phyloP scores from a whole-genome alignment of 2,888 invertebrate genomes.

The Cheilosia grossa region DNA sequence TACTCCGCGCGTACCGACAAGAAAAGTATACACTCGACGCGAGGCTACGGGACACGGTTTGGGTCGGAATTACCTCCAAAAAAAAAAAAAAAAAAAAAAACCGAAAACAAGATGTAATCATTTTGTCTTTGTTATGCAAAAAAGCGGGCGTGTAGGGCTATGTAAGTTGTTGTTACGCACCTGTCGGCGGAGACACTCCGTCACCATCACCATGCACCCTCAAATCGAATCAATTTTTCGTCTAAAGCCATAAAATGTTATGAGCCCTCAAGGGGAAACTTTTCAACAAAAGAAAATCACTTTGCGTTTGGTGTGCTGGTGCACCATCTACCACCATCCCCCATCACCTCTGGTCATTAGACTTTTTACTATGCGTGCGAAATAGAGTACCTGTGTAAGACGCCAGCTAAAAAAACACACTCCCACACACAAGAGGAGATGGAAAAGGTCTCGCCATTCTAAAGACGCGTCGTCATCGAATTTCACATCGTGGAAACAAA shows the following conservation, averaged over 20 bases:
- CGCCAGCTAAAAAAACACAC: conserved; percentile 11
- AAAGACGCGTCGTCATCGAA: conserved; percentile 57
- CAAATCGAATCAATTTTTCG: conserved; percentile 72
- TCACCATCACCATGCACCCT: conserved; percentile 34
- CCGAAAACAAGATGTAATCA: conserved; percentile 72
- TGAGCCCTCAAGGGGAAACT: conserved; percentile 56
- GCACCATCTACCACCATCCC: conserved; percentile 6
- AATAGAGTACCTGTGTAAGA: conserved; percentile 36
- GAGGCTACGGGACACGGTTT: background rate
- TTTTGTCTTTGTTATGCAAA: conserved; percentile 73
- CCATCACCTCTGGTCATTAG: conserved; percentile 37
- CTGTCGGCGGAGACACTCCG: conserved; percentile 45
- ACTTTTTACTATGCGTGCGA: conserved; percentile 26
- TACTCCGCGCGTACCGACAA: conserved; percentile 31
- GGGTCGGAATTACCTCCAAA: conserved; percentile 48
- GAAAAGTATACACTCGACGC: conserved; percentile 38
- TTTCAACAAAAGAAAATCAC: conserved; percentile 67
- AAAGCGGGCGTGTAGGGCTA: conserved; percentile 35
- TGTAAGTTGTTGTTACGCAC: conserved; percentile 53
- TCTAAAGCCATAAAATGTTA: conserved; percentile 70
- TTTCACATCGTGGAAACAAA: conserved; percentile 59
- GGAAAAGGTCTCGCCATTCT: background rate
- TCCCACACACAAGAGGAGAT: background rate
- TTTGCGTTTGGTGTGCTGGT: conserved; percentile 48
- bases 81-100: background rate